Conservation (phyloP, 1,140 invertebrate species). For the Amphibalanus amphitrite region DNA sequence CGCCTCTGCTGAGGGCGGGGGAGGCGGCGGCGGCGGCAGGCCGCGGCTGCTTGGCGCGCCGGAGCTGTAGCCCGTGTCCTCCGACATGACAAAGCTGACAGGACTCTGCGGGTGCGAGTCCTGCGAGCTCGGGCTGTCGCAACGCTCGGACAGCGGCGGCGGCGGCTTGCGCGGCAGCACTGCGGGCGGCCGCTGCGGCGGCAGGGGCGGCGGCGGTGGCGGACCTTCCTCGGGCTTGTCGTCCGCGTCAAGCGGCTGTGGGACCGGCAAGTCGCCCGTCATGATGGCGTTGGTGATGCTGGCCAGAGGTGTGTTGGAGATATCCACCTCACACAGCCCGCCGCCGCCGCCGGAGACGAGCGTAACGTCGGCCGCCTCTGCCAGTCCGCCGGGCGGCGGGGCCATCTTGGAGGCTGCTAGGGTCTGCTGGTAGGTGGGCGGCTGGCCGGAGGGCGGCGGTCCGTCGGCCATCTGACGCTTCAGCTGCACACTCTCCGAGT, state of each 20-base stretch:
- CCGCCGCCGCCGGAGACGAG: neutral
- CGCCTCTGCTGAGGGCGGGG: constrained; percentile 24
- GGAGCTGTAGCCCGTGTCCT: constrained; percentile 12
- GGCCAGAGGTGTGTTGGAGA: constrained; percentile 6
- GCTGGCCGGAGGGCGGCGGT: constrained; percentile 17
- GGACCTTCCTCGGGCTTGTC: neutral
- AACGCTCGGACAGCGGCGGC: neutral
- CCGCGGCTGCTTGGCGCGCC: constrained; percentile 17
- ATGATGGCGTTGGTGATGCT: constrained; percentile 16
- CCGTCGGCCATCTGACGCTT: constrained; percentile 14
- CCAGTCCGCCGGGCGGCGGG: constrained; percentile 13
- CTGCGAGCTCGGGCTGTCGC: neutral
- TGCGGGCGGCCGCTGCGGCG: constrained; percentile 6
- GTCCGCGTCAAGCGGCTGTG: constrained; percentile 4
- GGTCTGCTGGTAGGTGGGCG: constrained; percentile 18
- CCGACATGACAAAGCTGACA: neutral
- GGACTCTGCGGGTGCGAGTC: neutral
- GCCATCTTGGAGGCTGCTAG: constrained; percentile 21
- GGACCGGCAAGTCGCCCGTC: neutral
- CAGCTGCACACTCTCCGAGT: constrained; percentile 28
- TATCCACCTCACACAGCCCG: neutral
- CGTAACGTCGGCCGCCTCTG: neutral
- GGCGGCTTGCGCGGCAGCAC: constrained; percentile 7
- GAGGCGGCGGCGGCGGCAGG: constrained; percentile 21
- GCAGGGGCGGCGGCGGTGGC: constrained; percentile 9